These are phyloP conservation scores for Drosophila bipectinata DNA, from an alignment of 1,140 invertebrate species.

Conservation along the genomic window DNA sequence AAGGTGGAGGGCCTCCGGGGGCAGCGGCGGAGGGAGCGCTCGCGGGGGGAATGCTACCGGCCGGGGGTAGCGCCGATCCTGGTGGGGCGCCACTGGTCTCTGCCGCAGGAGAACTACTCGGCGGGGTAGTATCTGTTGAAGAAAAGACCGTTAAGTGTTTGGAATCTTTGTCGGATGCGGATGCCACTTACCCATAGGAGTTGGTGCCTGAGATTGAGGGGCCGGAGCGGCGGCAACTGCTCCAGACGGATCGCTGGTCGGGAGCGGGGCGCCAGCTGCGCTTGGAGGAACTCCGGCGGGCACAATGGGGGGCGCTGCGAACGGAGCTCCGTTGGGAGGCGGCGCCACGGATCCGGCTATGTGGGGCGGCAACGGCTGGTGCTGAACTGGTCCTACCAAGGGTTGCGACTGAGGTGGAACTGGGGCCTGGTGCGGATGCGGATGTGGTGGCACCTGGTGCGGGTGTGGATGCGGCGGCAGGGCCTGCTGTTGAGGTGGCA, in stretches of 20 bases:
- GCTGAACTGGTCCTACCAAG: slow-evolving; percentile 43
- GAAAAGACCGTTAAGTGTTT: not conserved
- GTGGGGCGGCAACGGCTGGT: slow-evolving; percentile 63
- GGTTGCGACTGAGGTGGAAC: slow-evolving; percentile 47
- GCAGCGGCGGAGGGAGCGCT: slow-evolving; percentile 17
- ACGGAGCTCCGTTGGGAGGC: slow-evolving; percentile 59
- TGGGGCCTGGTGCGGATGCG: slow-evolving; percentile 38
- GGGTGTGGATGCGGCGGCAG: slow-evolving; percentile 44
- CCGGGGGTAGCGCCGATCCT: slow-evolving; percentile 27
- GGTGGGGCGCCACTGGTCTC: slow-evolving; percentile 31
- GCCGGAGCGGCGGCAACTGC: slow-evolving; percentile 26
- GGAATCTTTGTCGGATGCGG: not conserved
- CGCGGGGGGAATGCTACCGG: slow-evolving; percentile 62
- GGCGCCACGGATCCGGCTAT: slow-evolving; percentile 39
- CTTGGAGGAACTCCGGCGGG: slow-evolving; percentile 31
- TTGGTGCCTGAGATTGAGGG: slow-evolving; percentile 59
- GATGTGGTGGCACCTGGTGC: slow-evolving; percentile 37
- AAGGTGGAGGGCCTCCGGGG: slow-evolving; percentile 46
- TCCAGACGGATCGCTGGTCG: slow-evolving; percentile 14
- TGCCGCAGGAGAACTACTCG: slow-evolving; percentile 45
- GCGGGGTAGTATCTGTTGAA: slow-evolving; percentile 66
- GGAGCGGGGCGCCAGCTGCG: slow-evolving; percentile 9
- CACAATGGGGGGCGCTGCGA: slow-evolving; percentile 44
- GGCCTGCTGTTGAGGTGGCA: slow-evolving; percentile 31
- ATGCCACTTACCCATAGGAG: slow-evolving; percentile 66